A percentile compares a stretch with the other conserved stretches of the same genome.
phyloP scores from a whole-genome alignment of 1,140 invertebrate genomes.

The Nebria ingens region DNA sequence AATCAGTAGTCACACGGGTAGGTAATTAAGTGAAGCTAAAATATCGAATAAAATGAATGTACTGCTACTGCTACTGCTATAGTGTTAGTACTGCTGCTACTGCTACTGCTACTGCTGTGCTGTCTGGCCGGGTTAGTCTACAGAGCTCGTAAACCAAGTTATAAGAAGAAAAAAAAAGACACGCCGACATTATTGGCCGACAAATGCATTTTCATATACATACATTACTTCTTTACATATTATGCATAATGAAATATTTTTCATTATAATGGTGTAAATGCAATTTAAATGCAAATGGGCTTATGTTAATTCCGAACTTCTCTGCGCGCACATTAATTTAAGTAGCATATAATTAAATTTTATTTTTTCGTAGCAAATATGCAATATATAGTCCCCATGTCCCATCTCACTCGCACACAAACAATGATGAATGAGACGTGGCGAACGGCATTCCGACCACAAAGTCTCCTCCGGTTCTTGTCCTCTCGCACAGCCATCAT shows the following conservation, averaged over 20 bases:
- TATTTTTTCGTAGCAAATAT: slow-evolving; percentile 28
- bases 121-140: no score
- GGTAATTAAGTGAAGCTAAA: no score
- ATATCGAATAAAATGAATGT: no score
- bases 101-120: no score
- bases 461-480: not conserved
- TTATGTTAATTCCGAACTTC: slow-evolving; percentile 34
- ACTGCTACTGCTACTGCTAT: no score
- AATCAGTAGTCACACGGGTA: no score
- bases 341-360: slow-evolving; percentile 37
- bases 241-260: slow-evolving; percentile 29
- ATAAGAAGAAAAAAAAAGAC: not conserved
- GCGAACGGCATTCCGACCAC: not conserved
- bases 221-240: slow-evolving; percentile 23
- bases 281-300: slow-evolving; percentile 37
- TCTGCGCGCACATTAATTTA: slow-evolving; percentile 34
- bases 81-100: no score
- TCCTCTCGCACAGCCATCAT: no score
- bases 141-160: slow-evolving; percentile 2
- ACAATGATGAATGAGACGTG: not conserved
- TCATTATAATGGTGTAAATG: slow-evolving; percentile 34
- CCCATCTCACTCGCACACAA: not conserved
- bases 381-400: slow-evolving; percentile 19
- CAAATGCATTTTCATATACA: slow-evolving; percentile 23
- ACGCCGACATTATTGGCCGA: slow-evolving; percentile 11